These are phyloP conservation scores for Girardia tigrina DNA, from an alignment of 2,888 invertebrate species.

Conservation along the genomic window DNA sequence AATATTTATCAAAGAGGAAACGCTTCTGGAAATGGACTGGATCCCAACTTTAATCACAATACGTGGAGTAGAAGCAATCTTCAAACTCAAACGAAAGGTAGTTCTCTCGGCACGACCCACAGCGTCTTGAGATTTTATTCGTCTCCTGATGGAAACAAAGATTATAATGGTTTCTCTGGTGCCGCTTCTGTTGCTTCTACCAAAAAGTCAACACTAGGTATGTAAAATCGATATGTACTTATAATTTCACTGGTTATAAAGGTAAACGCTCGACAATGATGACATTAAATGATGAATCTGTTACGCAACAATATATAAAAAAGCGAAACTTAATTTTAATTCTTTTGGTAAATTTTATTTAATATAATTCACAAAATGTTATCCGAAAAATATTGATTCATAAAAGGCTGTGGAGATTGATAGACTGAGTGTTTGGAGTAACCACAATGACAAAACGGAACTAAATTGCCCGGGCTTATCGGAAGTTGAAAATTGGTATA, in stretches of 20 bases:
- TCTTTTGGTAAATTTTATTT: slow-evolving; percentile 58
- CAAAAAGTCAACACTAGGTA: not conserved
- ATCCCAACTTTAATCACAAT: not conserved
- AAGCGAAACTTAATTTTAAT: slow-evolving; percentile 84
- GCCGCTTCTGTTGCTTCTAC: slow-evolving; percentile 1
- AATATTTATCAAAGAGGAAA: not conserved
- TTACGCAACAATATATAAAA: slow-evolving; percentile 70
- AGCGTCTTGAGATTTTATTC: slow-evolving; percentile 1
- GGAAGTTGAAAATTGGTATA: slow-evolving; percentile 69
- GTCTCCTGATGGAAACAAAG: not conserved
- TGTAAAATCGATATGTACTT: too few species aligned
- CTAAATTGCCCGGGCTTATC: slow-evolving; percentile 63
- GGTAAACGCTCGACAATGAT: not conserved
- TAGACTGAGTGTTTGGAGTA: slow-evolving; percentile 81
- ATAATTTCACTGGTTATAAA: not conserved
- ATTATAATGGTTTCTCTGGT: slow-evolving; percentile 20
- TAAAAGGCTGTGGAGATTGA: slow-evolving; percentile 62
- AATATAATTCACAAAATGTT: not conserved
- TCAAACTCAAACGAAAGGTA: not conserved
- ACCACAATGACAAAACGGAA: slow-evolving; percentile 70
- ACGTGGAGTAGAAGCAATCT: not conserved
- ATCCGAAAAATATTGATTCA: not conserved
- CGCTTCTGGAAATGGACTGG: not conserved
- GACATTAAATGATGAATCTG: not conserved
- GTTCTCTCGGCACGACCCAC: not conserved